Evolutionary conservation across 2,797 vertebrate genomes (phyloP).

Genomic region (Glyptemys insculpta): DNA sequence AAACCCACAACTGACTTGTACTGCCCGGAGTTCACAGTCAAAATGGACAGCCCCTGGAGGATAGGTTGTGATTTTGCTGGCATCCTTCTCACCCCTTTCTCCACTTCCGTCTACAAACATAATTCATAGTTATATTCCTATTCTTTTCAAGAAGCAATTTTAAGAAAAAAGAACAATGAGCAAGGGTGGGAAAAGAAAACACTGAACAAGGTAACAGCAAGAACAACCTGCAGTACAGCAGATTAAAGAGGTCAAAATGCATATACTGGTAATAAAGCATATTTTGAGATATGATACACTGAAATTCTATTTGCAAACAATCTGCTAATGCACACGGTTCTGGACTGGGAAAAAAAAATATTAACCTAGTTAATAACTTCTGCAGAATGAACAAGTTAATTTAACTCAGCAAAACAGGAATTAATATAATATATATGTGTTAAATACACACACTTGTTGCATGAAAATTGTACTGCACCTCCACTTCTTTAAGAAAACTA

Average conservation of each 20-base stretch:
- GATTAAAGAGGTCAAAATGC: constrained; percentile 64
- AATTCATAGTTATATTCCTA: constrained; percentile 56
- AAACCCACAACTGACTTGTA: constrained; percentile 99
- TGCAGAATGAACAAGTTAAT: neutral
- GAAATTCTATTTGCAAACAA: constrained; percentile 39
- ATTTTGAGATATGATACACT: constrained; percentile 17
- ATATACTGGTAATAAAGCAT: constrained; percentile 67
- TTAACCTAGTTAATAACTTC: constrained; percentile 21
- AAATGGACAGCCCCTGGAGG: constrained; percentile 96
- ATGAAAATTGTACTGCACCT: neutral
- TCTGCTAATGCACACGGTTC: constrained; percentile 27
- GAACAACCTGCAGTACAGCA: constrained; percentile 36
- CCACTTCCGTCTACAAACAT: constrained; percentile 92
- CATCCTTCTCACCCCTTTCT: constrained; percentile 97
- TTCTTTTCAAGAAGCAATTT: constrained; percentile 15
- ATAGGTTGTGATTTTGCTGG: constrained; percentile 99
- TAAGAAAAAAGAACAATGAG: constrained; percentile 36
- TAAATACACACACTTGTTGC: neutral
- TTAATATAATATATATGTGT: neutral
- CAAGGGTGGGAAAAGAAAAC: constrained; percentile 13
- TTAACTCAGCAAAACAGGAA: neutral
- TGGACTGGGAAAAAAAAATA: constrained; percentile 32
- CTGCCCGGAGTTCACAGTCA: constrained; percentile 94
- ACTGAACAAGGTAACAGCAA: constrained; percentile 52
- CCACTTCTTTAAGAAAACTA: neutral